Evolutionary conservation across 2,113 vertebrate genomes (phyloP).

Genomic region (Sitta europaea): DNA sequence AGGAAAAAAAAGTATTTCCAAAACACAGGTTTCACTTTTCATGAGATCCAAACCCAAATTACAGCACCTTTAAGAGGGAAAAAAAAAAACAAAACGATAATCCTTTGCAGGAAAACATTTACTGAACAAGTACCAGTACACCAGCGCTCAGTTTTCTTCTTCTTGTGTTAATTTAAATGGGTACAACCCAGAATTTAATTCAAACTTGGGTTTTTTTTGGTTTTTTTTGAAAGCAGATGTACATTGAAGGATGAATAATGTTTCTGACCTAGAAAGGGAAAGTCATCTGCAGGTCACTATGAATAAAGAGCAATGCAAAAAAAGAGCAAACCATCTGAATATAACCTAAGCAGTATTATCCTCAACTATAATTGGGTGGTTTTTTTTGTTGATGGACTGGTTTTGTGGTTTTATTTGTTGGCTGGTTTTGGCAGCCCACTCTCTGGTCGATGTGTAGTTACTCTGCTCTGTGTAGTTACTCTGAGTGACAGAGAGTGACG

Average conservation of each 20-base stretch:
- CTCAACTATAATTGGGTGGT: accelerated
- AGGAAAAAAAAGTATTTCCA: not conserved
- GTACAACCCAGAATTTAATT: not conserved
- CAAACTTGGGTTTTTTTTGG: not conserved
- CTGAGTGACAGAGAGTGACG: not conserved
- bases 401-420: not conserved
- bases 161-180: not conserved
- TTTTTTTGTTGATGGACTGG: not conserved
- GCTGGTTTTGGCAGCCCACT: not conserved
- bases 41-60: not conserved
- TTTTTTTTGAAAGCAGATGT: not conserved
- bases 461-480: not conserved
- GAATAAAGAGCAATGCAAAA: not conserved
- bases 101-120: not conserved
- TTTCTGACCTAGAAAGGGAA: conserved; percentile 40
- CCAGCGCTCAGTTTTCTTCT: not conserved
- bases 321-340: not conserved
- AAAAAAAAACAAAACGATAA: not conserved
- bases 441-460: not conserved
- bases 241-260: conserved; percentile 23
- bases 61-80: not conserved
- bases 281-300: conserved; percentile 1
- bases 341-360: not conserved
- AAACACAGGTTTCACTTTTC: not conserved
- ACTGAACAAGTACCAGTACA: no score